phyloP scores from a whole-genome alignment of 2,113 vertebrate genomes.

The Erythrocercus mccallii region DNA sequence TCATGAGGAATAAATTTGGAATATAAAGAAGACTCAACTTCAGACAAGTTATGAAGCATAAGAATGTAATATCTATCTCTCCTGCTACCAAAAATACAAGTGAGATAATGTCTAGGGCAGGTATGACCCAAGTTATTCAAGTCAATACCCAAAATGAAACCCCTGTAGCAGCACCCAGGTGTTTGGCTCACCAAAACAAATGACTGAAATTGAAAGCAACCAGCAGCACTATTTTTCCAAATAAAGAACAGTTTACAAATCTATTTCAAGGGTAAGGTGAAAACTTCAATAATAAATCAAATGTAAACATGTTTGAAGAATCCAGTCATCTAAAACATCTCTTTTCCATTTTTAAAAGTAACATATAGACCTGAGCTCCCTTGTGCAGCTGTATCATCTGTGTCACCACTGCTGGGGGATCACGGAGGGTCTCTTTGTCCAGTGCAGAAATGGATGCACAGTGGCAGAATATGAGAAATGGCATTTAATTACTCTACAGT shows the following conservation, averaged over 20 bases:
- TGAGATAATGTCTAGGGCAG: neutral
- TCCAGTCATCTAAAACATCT: neutral
- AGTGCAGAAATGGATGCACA: neutral
- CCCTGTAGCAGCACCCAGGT: neutral
- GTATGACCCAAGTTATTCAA: neutral
- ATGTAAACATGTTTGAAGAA: neutral
- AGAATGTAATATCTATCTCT: neutral
- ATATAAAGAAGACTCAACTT: neutral
- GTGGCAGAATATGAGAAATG: neutral
- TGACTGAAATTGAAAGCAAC: neutral
- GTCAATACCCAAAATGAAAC: rapidly evolving
- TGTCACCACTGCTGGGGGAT: neutral
- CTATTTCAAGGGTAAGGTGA: neutral
- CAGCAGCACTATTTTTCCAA: neutral
- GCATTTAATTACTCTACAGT: neutral
- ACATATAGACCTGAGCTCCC: neutral
- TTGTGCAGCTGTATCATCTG: neutral
- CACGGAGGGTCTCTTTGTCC: neutral
- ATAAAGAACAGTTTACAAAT: neutral
- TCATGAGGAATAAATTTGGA: neutral
- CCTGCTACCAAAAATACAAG: neutral
- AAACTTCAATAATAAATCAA: neutral
- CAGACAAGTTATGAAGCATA: neutral
- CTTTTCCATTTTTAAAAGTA: neutral
- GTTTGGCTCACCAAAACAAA: neutral